These are phyloP conservation scores for Saiga tatarica DNA, from an alignment of 2,113 vertebrate genomes.

Conservation along the genomic window DNA sequence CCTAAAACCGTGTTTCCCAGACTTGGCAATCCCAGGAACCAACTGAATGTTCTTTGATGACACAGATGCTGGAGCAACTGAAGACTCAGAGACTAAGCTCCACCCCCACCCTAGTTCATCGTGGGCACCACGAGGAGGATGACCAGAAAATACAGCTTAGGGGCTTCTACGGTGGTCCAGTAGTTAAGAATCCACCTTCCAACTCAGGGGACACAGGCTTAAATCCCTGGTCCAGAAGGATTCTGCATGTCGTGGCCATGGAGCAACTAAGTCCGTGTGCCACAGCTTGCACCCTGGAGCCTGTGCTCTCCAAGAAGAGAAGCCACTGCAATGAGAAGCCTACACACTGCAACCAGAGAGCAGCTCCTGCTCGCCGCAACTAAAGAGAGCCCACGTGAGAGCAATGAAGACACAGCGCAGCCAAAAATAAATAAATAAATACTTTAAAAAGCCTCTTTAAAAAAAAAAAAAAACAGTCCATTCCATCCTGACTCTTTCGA, in stretches of 20 bases:
- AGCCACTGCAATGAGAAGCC: background rate
- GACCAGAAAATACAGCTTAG: background rate
- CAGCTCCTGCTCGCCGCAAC: fast-evolving
- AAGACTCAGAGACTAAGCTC: background rate
- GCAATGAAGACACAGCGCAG: background rate
- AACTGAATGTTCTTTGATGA: background rate
- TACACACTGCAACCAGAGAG: fast-evolving
- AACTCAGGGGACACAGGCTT: background rate
- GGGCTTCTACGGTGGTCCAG: background rate
- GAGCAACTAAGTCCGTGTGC: background rate
- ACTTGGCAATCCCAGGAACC: background rate
- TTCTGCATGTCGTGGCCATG: background rate
- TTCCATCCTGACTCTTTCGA: background rate
- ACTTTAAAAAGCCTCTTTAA: background rate
- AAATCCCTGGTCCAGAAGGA: background rate
- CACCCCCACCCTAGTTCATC: no score
- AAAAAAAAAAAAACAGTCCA: background rate
- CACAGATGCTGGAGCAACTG: background rate
- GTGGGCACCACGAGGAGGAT: fast-evolving
- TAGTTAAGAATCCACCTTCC: background rate
- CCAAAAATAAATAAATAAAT: background rate
- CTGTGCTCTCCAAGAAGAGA: background rate
- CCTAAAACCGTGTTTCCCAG: background rate
- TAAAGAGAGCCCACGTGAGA: background rate
- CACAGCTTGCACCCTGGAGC: background rate